A percentile compares a stretch with the other conserved stretches of the same genome.
Evolutionary conservation across 1,140 invertebrate genomes (phyloP).

Genomic region (Sycophaga agraensis): DNA sequence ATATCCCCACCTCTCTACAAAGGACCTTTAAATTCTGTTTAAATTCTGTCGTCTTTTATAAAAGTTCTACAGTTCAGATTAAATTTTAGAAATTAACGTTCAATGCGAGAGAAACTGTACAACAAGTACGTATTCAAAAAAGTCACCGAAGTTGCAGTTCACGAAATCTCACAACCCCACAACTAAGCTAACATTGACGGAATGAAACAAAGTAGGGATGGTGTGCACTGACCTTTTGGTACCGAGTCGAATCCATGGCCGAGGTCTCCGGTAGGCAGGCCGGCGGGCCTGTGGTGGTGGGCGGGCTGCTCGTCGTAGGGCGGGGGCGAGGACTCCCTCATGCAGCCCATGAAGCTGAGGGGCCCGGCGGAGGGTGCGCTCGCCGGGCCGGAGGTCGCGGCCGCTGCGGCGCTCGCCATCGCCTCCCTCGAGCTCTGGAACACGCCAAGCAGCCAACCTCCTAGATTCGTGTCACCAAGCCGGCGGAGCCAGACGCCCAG

Average conservation of each 20-base stretch:
- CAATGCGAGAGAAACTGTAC: no score
- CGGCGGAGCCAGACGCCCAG: slow-evolving; percentile 38
- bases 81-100: no score
- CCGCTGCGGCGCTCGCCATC: slow-evolving; percentile 46
- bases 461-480: slow-evolving; percentile 41
- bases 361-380: slow-evolving; percentile 48
- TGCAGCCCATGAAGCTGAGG: slow-evolving; percentile 57
- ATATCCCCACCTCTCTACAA: no score
- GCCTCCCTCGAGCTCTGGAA: slow-evolving; percentile 46
- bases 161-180: no score
- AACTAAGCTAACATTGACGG: no score
- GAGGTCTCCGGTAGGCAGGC: slow-evolving; percentile 51
- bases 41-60: no score
- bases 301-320: slow-evolving; percentile 36
- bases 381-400: slow-evolving; percentile 25
- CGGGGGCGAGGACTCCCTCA: slow-evolving; percentile 56
- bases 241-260: slow-evolving; percentile 41
- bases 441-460: slow-evolving; percentile 42
- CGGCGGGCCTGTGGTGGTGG: slow-evolving; percentile 44
- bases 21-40: no score
- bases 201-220: no score
- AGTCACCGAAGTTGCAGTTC: no score
- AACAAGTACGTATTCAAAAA: no score
- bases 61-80: no score
- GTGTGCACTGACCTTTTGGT: slow-evolving; percentile 50